Conservation (phyloP, 2,888 invertebrate species). For the Orthosia incerta region DNA sequence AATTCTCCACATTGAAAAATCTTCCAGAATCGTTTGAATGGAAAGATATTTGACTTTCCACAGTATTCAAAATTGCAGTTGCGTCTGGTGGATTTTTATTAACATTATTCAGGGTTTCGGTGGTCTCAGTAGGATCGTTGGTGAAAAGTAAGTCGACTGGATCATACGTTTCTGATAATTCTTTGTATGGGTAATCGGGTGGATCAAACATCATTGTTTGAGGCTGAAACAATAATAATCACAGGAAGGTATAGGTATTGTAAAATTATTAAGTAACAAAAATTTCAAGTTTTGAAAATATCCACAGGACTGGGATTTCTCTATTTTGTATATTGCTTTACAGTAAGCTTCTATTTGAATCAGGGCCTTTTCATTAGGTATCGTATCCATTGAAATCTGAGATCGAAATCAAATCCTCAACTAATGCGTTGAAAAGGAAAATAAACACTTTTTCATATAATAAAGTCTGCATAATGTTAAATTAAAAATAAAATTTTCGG, state of each 20-base stretch:
- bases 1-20: conserved; percentile 78
- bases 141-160: conserved; percentile 80
- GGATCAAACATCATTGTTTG: conserved; percentile 88
- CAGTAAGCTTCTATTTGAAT: neutral
- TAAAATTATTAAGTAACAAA: neutral
- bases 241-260: neutral
- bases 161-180: conserved; percentile 82
- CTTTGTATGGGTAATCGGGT: conserved; percentile 87
- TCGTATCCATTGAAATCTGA: neutral
- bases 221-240: conserved; percentile 64
- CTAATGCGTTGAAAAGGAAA: no score
- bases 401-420: no score
- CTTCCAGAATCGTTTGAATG: conserved; percentile 80
- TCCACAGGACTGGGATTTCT: neutral
- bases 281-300: neutral
- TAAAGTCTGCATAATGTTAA: no score
- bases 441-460: no score
- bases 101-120: conserved; percentile 45
- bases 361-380: neutral
- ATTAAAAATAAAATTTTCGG: no score
- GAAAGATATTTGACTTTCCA: conserved; percentile 77
- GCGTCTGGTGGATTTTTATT: conserved; percentile 53
- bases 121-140: conserved; percentile 64
- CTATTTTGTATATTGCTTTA: neutral
- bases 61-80: conserved; percentile 67